Base-by-base conservation (phyloP, 2,888 invertebrate species). In the Malacosoma neustria region DNA sequence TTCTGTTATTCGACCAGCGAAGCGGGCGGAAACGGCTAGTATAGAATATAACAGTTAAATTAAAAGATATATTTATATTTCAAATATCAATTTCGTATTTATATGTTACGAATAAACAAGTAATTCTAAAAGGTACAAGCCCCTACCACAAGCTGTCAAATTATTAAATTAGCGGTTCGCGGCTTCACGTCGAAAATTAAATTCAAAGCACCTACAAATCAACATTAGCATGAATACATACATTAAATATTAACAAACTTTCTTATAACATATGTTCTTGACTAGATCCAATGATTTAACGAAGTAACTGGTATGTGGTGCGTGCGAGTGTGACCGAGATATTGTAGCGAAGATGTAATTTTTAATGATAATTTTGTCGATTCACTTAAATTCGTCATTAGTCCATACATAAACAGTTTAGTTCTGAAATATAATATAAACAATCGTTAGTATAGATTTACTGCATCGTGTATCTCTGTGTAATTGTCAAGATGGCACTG, bases 181-280 rank as follows among this genome's bases (percentile, higher is more conserved):
- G 62, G 59, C 49, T 62, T 60, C 52, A 48, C 57, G 55, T 61
- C 53, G 61, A 65, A 80, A 80, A 79, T 81, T 72, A 72, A 74
- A 71, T 54, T 60, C 62, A 59, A 56, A 57, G 55, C 61, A 50
- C 57, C 65, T 66, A 80, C 82, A 82, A 84, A 82, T 82, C 82
- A 80, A 71, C 69, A 61, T 61, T 54, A 39, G 47, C 22, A 22
- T 51, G 40, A 40, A 42, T 43, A 46, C 52, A 62, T 67, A 72
- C 75, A 79, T 84, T 82, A 82, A 82, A 75, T 74, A 81, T 82
- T 84, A 82, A 81, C 72, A 72, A 80, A 81, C 67, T 82, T 80
- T 77, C 73, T 72, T 70, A 73, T 39, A 72, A 74, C 84, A 81
- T 64, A 61, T 84, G 84, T 72, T 80, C 69, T 64, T 80, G 84